Percentiles rank a stretch among this genome's conserved stretches.
These are phyloP conservation scores for Macrobrachium nipponense DNA, from an alignment of 1,140 invertebrate genomes.

Conservation along the genomic window DNA sequence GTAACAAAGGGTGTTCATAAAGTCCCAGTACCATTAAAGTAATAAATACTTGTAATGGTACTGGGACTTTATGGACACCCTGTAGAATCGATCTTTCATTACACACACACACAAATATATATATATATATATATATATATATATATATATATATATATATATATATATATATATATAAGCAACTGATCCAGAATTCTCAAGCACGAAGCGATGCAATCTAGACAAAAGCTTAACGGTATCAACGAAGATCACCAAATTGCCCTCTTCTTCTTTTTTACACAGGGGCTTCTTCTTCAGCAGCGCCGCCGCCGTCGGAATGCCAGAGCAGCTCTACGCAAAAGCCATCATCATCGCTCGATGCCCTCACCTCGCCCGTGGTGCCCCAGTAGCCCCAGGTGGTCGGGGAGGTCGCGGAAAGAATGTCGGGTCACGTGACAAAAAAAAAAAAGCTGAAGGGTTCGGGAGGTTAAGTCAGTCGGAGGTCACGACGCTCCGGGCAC, in stretches of 20 bases:
- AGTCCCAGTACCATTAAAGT: too few relatives aligned
- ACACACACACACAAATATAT: too few relatives aligned
- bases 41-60: too few relatives aligned
- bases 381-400: slow-evolving; percentile 49
- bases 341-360: background rate
- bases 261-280: too few relatives aligned
- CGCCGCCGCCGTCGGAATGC: slow-evolving; percentile 9
- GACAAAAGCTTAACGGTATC: background rate
- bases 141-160: background rate
- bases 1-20: too few relatives aligned
- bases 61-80: too few relatives aligned
- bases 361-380: background rate
- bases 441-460: slow-evolving; percentile 35
- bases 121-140: background rate
- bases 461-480: slow-evolving; percentile 12
- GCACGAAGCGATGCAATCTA: too few relatives aligned
- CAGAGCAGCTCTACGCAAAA: slow-evolving; percentile 2
- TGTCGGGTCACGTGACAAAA: slow-evolving; percentile 54
- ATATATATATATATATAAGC: background rate
- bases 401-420: slow-evolving; percentile 32
- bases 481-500: slow-evolving; percentile 44
- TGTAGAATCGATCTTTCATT: too few relatives aligned
- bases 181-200: background rate
- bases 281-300: too few relatives aligned
- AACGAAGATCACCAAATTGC: background rate